Conservation (phyloP, 2,113 vertebrate species). For the Probosciger aterrimus region DNA sequence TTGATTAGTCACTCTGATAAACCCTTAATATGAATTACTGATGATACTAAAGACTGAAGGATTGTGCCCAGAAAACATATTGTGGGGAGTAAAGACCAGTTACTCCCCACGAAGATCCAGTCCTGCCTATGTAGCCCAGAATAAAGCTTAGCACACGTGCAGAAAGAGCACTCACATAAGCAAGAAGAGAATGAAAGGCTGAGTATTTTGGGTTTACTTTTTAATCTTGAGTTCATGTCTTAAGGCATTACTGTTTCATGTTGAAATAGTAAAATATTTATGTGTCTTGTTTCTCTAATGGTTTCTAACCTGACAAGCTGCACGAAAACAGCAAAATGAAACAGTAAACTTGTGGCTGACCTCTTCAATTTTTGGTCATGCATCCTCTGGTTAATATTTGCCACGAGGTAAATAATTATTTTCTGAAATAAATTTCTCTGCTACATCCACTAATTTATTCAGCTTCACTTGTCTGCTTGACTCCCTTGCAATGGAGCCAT, state of each 20-base stretch:
- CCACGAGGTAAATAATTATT: slow-evolving; percentile 1
- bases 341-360: background rate
- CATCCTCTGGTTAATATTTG: background rate
- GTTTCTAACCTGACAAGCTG: slow-evolving; percentile 11
- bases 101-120: background rate
- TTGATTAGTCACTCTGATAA: slow-evolving; percentile 11
- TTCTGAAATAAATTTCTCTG: background rate
- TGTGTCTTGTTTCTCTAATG: background rate
- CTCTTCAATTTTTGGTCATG: background rate
- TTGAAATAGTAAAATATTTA: slow-evolving; percentile 52
- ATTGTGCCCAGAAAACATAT: background rate
- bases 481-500: background rate
- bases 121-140: background rate
- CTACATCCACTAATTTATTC: background rate
- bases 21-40: background rate
- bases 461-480: background rate
- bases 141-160: background rate
- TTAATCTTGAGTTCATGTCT: slow-evolving; percentile 25
- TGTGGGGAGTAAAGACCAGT: background rate
- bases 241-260: slow-evolving; percentile 16
- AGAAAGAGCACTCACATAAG: background rate
- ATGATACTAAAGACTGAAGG: background rate
- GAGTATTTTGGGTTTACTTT: background rate
- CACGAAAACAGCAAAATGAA: background rate
- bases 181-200: background rate